Evolutionary conservation across 2,888 invertebrate species (phyloP), one percentile per base, ranked within the genome.

Genomic region (Peribatodes rhomboidaria): DNA sequence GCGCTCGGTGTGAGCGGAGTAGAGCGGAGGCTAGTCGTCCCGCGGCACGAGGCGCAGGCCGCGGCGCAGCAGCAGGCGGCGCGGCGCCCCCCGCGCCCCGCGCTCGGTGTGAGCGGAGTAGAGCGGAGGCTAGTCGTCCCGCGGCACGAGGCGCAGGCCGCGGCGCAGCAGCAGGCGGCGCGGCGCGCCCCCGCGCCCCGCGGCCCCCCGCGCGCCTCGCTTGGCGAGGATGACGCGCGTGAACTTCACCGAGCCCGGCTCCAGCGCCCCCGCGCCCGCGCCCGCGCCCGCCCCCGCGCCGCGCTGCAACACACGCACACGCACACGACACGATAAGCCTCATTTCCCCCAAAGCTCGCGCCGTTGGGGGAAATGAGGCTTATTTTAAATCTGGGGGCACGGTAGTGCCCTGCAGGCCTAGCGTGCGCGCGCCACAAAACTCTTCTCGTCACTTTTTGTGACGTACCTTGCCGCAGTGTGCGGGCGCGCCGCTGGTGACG

Each of bases 151-250:
- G 61, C 78, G 79, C 73, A 80, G 70, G 14, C 75, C 78, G 69
- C 82, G 79, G n/a, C 78, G 77, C 72, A 82, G 73, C 69, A 79
- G 73, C 74, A 80, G 73, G 55, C 74, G 79, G 49, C 76, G 75
- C 69, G 70, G 63, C 57, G 50, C 67, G 50, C 60, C 16, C 60
- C 70, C 71, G 69, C 59, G 61, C 69, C 53, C 61, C 44, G 67
- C 74, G 68, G 73, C 71, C 75, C 61, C 63, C 69, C 55, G 44
- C 70, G 71, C 73, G 41, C 74, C 76, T 50, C 82, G 81, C 72
- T 92, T 89, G 10, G 93, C 93, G 65, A 94, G 78, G 68, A 84
- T 80, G 46, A 83, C 84, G 71, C 85, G 85, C 64, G 83, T 79
- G 77, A 77, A 78, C 67, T 71, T 89, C 11, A 86, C 72, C 70